Percentiles rank a stretch among this genome's conserved stretches.
Evolutionary conservation across 2,113 vertebrate genomes (phyloP).

Genomic region (Phalacrocorax carbo): DNA sequence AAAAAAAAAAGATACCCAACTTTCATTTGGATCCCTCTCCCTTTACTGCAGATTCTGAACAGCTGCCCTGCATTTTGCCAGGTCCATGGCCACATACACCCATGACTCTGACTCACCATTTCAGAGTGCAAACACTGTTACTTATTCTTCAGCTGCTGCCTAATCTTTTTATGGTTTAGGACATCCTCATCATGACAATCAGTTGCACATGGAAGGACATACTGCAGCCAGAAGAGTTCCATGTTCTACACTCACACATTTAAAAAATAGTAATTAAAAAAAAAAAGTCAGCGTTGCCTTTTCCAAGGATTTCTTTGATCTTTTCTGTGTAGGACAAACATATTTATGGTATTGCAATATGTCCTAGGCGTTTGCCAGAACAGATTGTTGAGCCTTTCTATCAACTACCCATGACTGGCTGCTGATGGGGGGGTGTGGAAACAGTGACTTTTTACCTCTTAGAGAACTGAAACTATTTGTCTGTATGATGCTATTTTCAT

Average conservation of each 20-base stretch:
- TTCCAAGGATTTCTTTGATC: neutral
- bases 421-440: neutral
- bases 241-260: neutral
- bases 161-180: neutral
- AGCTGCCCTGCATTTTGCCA: neutral
- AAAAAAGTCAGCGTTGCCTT: neutral
- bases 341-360: neutral
- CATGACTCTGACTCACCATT: slow-evolving; percentile 42
- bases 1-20: neutral
- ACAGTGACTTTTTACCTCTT: neutral
- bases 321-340: neutral
- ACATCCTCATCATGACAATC: neutral
- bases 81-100: neutral
- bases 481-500: neutral
- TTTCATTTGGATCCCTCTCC: neutral
- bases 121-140: neutral
- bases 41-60: neutral
- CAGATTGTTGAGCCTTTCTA: neutral
- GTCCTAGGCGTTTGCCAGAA: neutral
- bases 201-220: neutral
- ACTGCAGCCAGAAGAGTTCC: neutral
- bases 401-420: neutral
- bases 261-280: neutral
- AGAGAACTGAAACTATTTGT: neutral
- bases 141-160: neutral